Evolutionary conservation across 2,113 vertebrate species (phyloP).

Genomic region (mouse (Mus musculus)): GRCm39 chr3:62651001-62651500

Average conservation of each 20-base stretch:
- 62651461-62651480: neutral
- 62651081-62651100: slow-evolving; percentile 30
- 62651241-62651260: neutral
- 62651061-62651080: neutral
- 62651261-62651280: neutral
- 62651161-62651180: neutral
- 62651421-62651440: neutral
- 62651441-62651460: neutral
- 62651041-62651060: neutral
- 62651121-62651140: neutral
- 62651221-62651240: neutral
- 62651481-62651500: neutral
- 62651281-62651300: neutral
- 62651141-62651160: neutral
- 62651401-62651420: neutral
- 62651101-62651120: neutral
- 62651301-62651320: neutral
- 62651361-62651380: neutral
- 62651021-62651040: neutral
- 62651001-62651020: neutral
- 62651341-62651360: neutral
- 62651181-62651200: neutral
- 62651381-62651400: neutral
- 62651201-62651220: neutral
- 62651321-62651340: neutral